phyloP scores from a whole-genome alignment of 1,140 invertebrate species.

The Dolichoris vasculosae region DNA sequence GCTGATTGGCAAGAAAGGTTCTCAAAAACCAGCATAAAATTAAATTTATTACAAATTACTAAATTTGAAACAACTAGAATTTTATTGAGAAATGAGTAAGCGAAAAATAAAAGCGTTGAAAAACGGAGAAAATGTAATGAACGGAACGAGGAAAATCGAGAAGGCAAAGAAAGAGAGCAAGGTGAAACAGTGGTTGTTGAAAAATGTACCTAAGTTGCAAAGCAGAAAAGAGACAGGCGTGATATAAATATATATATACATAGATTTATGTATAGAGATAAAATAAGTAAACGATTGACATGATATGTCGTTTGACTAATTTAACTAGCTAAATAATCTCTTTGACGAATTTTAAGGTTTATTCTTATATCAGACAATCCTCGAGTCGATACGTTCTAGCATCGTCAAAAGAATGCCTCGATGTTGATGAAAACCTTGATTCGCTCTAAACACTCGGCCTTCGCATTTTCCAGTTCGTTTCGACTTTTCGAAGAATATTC shows the following conservation, averaged over 20 bases:
- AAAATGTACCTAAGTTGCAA: conserved; percentile 72
- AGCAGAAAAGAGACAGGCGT: conserved; percentile 68
- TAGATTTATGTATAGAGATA: conserved; percentile 65
- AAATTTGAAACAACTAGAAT: conserved; percentile 53
- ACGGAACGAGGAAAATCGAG: conserved; percentile 54
- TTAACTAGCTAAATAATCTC: conserved; percentile 52
- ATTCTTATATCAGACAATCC: conserved; percentile 50
- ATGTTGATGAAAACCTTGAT: conserved; percentile 50
- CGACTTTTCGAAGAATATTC: conserved; percentile 43
- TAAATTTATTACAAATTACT: conserved; percentile 49
- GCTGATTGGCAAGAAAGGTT: conserved; percentile 97
- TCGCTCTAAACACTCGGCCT: conserved; percentile 40
- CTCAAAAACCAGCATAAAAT: conserved; percentile 76
- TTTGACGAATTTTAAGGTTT: conserved; percentile 49
- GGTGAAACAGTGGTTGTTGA: conserved; percentile 50
- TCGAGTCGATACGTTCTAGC: conserved; percentile 53
- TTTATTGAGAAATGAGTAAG: conserved; percentile 48
- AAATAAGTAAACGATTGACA: conserved; percentile 69
- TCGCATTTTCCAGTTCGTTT: conserved; percentile 43
- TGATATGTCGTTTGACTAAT: conserved; percentile 57
- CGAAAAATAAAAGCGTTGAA: conserved; percentile 58
- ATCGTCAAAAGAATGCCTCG: conserved; percentile 53
- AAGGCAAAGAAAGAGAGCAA: conserved; percentile 54
- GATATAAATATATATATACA: conserved; percentile 69
- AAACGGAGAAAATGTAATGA: conserved; percentile 60